Base-by-base conservation (phyloP, 2,888 invertebrate genomes). In the Cheilosia soror region DNA sequence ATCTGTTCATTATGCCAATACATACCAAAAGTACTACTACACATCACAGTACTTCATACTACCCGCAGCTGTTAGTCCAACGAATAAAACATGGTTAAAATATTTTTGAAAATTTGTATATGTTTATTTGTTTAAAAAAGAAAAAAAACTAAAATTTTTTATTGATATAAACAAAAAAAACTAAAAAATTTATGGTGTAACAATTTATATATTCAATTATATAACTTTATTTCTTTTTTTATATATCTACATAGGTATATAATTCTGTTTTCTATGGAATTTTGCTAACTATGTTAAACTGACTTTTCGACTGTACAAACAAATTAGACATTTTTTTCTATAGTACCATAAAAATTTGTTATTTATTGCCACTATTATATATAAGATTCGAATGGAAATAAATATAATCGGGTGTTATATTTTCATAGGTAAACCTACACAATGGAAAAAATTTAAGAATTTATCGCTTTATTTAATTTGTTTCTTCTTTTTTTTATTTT, bases 31-130 rank as follows among this genome's bases (percentile, higher is more conserved):
- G n/a, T n/a, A n/a, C n/a, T n/a, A n/a, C n/a, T n/a, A n/a, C n/a
- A n/a, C n/a, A n/a, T n/a, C n/a, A n/a, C n/a, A n/a, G n/a, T n/a
- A n/a, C n/a, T n/a, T n/a, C n/a, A n/a, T n/a, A n/a, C n/a, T n/a
- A n/a, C 20, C 20, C 37, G 37, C 11, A 37, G 37, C 11, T 37
- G 11, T 47, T 2, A 37, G 11, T 37, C 5, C 2, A 11, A 15
- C 9, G 25, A 66, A 40, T 25, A 53, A 66, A 40, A 42, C 40
- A 13, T 55, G 1, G 1, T 31, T 11, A 11, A 5, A n/a, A 57
- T 79, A 80, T 80, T 84, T 73, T 84, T 80, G 71, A 84, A 84
- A 84, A 84, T 84, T 84, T 84, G 80, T 84, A 80, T 80, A 79
- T 84, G 37, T 84, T 79, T 80, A 75, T 76, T 80, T 84, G 72